phyloP scores from a whole-genome alignment of 2,888 invertebrate genomes.

The Protonemura montana region DNA sequence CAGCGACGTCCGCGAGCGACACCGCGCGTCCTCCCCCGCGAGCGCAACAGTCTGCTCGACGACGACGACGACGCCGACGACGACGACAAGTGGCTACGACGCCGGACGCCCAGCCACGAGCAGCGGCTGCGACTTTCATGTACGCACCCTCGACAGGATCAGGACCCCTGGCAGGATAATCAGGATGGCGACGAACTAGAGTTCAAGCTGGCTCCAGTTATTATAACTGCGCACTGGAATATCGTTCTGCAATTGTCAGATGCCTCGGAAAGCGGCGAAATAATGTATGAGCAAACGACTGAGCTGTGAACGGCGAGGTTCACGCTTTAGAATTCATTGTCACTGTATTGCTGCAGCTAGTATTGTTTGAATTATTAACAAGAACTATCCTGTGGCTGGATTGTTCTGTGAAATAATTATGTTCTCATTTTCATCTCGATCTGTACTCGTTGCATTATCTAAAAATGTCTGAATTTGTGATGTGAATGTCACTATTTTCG shows the following conservation, averaged over 20 bases:
- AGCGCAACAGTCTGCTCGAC: constrained; percentile 13
- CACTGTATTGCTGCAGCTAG: background rate
- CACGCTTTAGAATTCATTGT: background rate
- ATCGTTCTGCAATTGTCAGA: background rate
- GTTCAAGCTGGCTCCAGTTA: background rate
- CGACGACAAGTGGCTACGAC: constrained; percentile 54
- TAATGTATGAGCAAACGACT: background rate
- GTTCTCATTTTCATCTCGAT: background rate
- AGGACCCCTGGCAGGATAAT: background rate
- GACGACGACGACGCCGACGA: constrained; percentile 53
- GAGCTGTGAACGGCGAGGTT: background rate
- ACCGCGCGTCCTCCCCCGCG: constrained; percentile 48
- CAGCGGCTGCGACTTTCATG: constrained; percentile 62
- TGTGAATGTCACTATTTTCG: background rate
- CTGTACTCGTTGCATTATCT: background rate
- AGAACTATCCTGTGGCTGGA: background rate
- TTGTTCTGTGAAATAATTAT: background rate
- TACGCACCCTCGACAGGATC: constrained; percentile 54
- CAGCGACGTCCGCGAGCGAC: constrained; percentile 53
- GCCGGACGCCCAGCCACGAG: constrained; percentile 59
- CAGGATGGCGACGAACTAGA: background rate
- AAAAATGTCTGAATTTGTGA: background rate
- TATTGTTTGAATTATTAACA: background rate
- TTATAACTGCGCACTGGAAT: background rate
- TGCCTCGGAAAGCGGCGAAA: background rate